Evolutionary conservation across 37 sponge, comb jelly and placozoan genomes (phyloP).

Genomic region (Spongia lamella): DNA sequence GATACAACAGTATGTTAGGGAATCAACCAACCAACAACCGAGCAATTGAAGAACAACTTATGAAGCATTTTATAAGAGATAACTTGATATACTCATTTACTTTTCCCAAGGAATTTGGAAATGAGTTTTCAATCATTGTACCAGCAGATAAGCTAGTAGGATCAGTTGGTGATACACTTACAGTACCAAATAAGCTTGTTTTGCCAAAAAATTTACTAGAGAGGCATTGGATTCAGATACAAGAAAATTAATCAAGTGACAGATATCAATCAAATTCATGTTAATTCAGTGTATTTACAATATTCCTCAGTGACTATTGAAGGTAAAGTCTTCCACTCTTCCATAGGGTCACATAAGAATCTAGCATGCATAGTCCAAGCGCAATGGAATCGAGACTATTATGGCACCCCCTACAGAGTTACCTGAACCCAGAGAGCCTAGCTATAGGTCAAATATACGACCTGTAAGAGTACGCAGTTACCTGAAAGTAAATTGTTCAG

Average conservation of each 20-base stretch:
- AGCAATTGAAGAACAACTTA: constrained; percentile 14
- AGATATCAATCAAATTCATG: no score
- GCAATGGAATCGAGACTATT: constrained; percentile 5
- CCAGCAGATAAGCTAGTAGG: background rate
- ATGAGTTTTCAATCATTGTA: background rate
- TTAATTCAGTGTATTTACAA: no score
- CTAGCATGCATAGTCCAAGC: background rate
- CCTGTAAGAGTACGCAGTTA: background rate
- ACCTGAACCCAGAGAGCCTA: no score
- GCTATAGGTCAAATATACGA: no score
- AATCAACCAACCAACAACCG: constrained; percentile 14
- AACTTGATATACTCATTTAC: background rate
- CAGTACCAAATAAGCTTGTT: background rate
- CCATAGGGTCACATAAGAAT: background rate
- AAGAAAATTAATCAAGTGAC: background rate
- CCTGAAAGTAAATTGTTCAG: background rate
- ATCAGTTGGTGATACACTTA: background rate
- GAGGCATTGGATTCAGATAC: background rate
- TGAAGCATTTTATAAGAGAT: background rate
- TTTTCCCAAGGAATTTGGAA: constrained; percentile 1
- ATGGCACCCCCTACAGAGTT: background rate
- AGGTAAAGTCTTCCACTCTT: no score
- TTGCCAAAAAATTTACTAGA: background rate
- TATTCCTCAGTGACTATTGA: no score
- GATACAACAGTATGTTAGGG: constrained; percentile 48